Percentiles rank a stretch among this genome's conserved stretches.
Evolutionary conservation across 2,113 vertebrate species (phyloP).

Genomic region (Miniopterus natalensis): DNA sequence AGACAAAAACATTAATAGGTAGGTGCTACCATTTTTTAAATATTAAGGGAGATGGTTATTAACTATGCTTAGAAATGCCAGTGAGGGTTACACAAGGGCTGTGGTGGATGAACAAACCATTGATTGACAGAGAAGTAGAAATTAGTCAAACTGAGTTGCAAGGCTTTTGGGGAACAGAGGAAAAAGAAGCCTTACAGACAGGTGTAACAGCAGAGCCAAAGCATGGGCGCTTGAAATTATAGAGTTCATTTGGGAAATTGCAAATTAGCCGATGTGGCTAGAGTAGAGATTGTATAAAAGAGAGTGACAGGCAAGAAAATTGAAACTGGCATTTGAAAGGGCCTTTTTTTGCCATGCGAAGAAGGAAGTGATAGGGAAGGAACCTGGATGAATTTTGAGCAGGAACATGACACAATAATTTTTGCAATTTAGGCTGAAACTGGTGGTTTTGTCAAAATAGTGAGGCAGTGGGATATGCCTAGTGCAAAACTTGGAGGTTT

Average conservation of each 20-base stretch:
- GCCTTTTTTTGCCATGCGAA: not conserved
- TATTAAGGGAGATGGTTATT: not conserved
- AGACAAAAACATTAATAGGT: not conserved
- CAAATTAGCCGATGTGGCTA: not conserved
- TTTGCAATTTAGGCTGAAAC: not conserved
- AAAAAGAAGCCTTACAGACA: not conserved
- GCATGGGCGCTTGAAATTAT: not conserved
- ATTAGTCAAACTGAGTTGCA: not conserved
- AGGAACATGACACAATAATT: not conserved
- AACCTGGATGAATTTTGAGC: not conserved
- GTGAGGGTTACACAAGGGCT: not conserved
- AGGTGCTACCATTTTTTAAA: not conserved
- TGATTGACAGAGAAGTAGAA: not conserved
- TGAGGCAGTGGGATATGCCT: not conserved
- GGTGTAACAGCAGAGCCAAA: not conserved
- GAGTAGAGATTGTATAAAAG: not conserved
- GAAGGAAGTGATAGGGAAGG: not conserved
- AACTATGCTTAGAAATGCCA: not conserved
- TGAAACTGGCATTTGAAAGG: not conserved
- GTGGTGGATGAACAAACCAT: not conserved
- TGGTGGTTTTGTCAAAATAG: not conserved
- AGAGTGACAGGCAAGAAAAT: not conserved
- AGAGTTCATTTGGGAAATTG: not conserved
- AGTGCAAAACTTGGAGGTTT: not conserved
- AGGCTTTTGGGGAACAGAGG: not conserved